phyloP scores from a whole-genome alignment of 92 coral and sea anemone genomes.

The Blastomussa wellsi region DNA sequence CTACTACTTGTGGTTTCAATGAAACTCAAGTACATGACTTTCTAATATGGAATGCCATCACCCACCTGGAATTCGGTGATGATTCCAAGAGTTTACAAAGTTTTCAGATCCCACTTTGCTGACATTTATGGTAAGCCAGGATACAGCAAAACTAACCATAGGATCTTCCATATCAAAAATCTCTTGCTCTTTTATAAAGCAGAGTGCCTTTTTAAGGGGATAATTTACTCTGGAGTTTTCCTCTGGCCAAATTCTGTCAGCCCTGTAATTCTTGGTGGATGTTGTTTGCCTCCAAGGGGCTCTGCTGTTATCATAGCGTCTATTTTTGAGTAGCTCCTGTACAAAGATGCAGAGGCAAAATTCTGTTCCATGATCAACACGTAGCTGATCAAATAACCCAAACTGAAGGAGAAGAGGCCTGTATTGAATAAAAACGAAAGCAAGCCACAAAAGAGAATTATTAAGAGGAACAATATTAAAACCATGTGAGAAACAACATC shows the following conservation, averaged over 20 bases:
- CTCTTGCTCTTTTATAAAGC: conserved; percentile 35
- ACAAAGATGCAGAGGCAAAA: conserved; percentile 47
- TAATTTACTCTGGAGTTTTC: conserved; percentile 39
- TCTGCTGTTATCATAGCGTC: conserved; percentile 17
- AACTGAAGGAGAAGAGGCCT: conserved; percentile 36
- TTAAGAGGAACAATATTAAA: background rate
- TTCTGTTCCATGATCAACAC: conserved; percentile 49
- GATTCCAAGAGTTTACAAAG: conserved; percentile 36
- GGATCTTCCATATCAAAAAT: conserved; percentile 39
- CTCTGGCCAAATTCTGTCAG: conserved; percentile 52
- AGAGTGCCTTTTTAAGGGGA: conserved; percentile 49
- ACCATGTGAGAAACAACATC: background rate
- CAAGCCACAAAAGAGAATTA: background rate
- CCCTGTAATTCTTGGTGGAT: conserved; percentile 45
- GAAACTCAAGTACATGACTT: background rate
- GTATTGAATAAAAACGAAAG: background rate
- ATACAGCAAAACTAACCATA: conserved; percentile 36
- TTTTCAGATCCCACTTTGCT: conserved; percentile 39
- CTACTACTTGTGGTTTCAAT: background rate
- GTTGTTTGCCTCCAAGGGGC: conserved; percentile 45
- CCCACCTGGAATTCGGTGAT: conserved; percentile 34
- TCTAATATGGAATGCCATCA: background rate
- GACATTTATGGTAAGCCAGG: conserved; percentile 40
- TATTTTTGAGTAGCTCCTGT: conserved; percentile 44
- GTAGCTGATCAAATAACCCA: conserved; percentile 50